phyloP scores from a whole-genome alignment of 2,797 vertebrate genomes.

The Odontamblyopus rebecca region DNA sequence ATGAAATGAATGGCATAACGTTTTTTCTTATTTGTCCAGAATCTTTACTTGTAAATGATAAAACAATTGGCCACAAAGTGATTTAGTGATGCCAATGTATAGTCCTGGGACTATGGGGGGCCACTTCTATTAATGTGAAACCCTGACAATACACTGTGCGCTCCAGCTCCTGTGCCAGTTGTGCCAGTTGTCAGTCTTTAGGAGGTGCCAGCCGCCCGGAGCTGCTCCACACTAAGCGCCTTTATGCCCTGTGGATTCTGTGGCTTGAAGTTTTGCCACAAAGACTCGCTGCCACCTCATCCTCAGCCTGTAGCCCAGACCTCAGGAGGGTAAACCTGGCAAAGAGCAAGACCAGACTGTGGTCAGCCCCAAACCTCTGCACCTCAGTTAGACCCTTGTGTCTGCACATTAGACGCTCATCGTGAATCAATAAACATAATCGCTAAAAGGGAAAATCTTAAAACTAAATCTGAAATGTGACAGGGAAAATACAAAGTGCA shows the following conservation, averaged over 20 bases:
- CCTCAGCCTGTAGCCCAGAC: constrained; percentile 37
- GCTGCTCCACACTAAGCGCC: constrained; percentile 49
- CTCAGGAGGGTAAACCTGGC: constrained; percentile 63
- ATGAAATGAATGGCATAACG: too few relatives aligned
- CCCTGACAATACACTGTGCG: constrained; percentile 19
- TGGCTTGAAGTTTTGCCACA: constrained; percentile 66
- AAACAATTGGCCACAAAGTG: too few relatives aligned
- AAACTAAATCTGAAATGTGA: constrained; percentile 2
- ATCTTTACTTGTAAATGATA: too few relatives aligned
- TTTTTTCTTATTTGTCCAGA: too few relatives aligned
- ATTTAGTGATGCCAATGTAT: too few relatives aligned
- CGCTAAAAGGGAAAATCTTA: constrained; percentile 10
- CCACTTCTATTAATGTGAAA: constrained; percentile 3
- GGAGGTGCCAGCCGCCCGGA: constrained; percentile 46
- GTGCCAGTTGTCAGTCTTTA: constrained; percentile 23
- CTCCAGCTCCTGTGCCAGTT: constrained; percentile 18
- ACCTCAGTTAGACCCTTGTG: constrained; percentile 22
- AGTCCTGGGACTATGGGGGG: too few relatives aligned
- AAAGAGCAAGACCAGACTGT: constrained; percentile 57
- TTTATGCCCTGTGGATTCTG: constrained; percentile 62
- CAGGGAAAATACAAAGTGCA: not conserved
- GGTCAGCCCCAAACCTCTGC: constrained; percentile 45
- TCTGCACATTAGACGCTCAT: constrained; percentile 16
- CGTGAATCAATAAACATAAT: constrained; percentile 4
- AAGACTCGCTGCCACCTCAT: constrained; percentile 47